These are phyloP conservation scores for Leptobrachium leishanense DNA, from an alignment of 2,113 vertebrate genomes.

Conservation along the genomic window DNA sequence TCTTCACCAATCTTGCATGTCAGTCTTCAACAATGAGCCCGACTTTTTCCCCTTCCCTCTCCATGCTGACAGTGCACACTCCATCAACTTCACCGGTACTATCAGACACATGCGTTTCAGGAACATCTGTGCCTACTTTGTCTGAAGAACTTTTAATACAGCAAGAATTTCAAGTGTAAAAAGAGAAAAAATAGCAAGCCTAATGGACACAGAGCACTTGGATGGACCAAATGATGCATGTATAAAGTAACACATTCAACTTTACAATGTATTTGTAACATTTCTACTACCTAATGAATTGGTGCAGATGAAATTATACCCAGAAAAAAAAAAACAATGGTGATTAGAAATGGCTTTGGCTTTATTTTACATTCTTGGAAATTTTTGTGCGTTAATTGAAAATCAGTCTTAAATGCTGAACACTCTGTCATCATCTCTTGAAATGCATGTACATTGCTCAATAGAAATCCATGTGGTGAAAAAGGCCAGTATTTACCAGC, in stretches of 20 bases:
- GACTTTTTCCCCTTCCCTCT: conserved; percentile 82
- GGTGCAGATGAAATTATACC: conserved; percentile 36
- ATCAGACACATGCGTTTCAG: conserved; percentile 64
- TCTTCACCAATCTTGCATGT: conserved; percentile 64
- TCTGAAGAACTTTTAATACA: conserved; percentile 65
- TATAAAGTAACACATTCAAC: conserved; percentile 30
- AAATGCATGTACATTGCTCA: conserved; percentile 26
- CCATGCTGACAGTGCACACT: conserved; percentile 73
- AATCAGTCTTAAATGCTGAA: neutral
- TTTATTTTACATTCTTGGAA: conserved; percentile 5
- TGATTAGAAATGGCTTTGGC: neutral
- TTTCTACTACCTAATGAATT: conserved; percentile 43
- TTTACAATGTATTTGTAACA: conserved; percentile 34
- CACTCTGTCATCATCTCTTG: neutral
- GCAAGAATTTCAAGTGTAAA: conserved; percentile 74
- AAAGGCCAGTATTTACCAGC: conserved; percentile 35
- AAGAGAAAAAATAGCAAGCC: conserved; percentile 28
- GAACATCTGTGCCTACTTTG: conserved; percentile 56
- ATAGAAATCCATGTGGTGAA: neutral
- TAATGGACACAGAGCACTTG: conserved; percentile 30
- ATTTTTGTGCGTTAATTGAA: neutral
- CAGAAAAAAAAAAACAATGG: conserved; percentile 18
- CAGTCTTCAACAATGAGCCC: conserved; percentile 74
- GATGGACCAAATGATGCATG: conserved; percentile 34
- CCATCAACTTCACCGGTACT: conserved; percentile 72